Conservation (phyloP, 2,888 invertebrate genomes). For the Prenolepis imparis region DNA sequence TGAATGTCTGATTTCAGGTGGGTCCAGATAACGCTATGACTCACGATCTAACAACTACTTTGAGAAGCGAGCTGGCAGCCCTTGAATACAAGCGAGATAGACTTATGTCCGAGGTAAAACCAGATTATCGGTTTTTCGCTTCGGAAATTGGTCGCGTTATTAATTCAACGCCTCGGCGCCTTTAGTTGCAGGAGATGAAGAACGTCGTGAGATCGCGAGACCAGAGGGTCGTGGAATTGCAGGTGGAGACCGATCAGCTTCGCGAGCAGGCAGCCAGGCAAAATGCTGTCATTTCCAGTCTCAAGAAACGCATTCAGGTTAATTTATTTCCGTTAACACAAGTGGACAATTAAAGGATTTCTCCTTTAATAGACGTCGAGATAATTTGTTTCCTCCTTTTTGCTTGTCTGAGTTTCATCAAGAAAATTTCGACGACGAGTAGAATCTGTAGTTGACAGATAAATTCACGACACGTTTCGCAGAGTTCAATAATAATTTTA, state of each 20-base stretch:
- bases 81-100: slow-evolving; percentile 94
- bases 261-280: slow-evolving; percentile 94
- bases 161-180: slow-evolving; percentile 63
- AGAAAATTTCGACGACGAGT: background rate
- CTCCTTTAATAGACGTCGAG: background rate
- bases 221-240: slow-evolving; percentile 91
- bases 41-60: slow-evolving; percentile 91
- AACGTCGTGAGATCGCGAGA: slow-evolving; percentile 91
- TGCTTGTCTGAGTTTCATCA: background rate
- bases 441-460: background rate
- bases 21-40: slow-evolving; percentile 84
- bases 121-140: slow-evolving; percentile 30
- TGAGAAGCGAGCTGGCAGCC: slow-evolving; percentile 94
- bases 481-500: slow-evolving; percentile 81
- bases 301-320: slow-evolving; percentile 91
- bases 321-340: slow-evolving; percentile 18
- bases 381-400: background rate
- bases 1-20: slow-evolving; percentile 78
- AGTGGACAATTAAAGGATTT: slow-evolving; percentile 21
- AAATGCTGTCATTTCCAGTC: slow-evolving; percentile 92
- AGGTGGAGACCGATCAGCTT: slow-evolving; percentile 93
- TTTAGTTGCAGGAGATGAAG: slow-evolving; percentile 91
- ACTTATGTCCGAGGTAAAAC: slow-evolving; percentile 91
- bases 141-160: slow-evolving; percentile 21
- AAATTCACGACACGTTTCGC: background rate